phyloP scores from a whole-genome alignment of 2,113 vertebrate genomes.

The Capreolus pygargus region DNA sequence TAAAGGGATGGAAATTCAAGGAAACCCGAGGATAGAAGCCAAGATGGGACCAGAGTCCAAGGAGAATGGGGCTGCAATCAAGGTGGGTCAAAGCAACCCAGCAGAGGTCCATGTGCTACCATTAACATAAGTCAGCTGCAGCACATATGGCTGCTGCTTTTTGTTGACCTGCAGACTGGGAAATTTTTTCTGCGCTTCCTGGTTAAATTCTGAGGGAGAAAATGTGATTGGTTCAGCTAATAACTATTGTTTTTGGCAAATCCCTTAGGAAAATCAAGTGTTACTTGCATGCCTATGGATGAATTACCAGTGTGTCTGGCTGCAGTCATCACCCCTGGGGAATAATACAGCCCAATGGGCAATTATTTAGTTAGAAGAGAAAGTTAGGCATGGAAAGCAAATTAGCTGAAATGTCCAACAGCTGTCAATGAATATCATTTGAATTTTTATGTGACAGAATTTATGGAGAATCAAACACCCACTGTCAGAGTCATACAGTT shows the following conservation, averaged over 20 bases:
- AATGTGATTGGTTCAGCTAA: neutral
- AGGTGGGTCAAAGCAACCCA: neutral
- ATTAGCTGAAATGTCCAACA: neutral
- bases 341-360: neutral
- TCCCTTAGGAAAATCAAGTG: neutral
- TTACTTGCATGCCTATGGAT: neutral
- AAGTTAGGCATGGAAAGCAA: neutral
- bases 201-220: neutral
- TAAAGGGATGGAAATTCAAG: neutral
- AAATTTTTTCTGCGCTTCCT: neutral
- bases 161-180: neutral
- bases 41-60: neutral
- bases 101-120: neutral
- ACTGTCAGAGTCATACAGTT: neutral
- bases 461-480: neutral
- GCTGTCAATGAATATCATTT: neutral
- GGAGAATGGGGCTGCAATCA: neutral
- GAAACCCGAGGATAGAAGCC: neutral
- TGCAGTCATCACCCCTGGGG: neutral
- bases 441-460: neutral
- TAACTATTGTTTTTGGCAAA: conserved; percentile 16
- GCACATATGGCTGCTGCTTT: neutral
- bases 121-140: neutral
- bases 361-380: conserved; percentile 25
- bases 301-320: neutral